Conservation (phyloP, 2,888 invertebrate species). For the Sphecodes monilicornis region DNA sequence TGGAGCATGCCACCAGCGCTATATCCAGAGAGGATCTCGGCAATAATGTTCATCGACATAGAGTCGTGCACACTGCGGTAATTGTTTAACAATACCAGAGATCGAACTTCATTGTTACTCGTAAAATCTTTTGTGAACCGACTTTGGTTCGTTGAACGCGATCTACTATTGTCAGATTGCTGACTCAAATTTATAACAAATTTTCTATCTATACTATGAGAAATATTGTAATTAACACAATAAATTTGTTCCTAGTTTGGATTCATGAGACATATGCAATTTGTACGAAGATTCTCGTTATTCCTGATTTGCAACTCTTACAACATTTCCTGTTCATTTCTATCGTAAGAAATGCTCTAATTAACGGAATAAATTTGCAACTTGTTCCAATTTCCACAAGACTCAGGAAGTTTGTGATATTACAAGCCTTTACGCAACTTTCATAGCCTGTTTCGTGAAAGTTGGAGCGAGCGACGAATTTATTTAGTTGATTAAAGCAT, state of each 20-base stretch:
- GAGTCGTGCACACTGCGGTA: constrained; percentile 73
- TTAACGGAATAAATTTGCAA: not conserved
- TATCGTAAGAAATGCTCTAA: not conserved
- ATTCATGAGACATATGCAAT: not conserved
- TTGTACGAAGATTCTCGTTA: not conserved
- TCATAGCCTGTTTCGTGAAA: too few relatives aligned
- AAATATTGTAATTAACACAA: not conserved
- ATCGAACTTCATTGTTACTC: not conserved
- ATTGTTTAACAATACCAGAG: constrained; percentile 31
- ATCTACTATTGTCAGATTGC: too few relatives aligned
- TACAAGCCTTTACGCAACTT: too few relatives aligned
- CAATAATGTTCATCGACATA: constrained; percentile 83
- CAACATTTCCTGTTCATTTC: not conserved
- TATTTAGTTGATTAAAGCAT: not conserved
- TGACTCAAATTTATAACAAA: not conserved
- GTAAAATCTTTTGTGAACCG: too few relatives aligned
- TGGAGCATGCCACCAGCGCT: constrained; percentile 85
- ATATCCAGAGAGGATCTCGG: constrained; percentile 89
- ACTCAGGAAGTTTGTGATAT: too few relatives aligned
- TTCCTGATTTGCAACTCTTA: not conserved
- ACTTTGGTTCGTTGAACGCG: too few relatives aligned
- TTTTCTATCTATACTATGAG: too few relatives aligned
- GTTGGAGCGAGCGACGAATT: too few relatives aligned
- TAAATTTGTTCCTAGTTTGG: not conserved
- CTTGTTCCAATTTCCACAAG: not conserved